These are phyloP conservation scores for Eolophus roseicapilla DNA, from an alignment of 2,113 vertebrate species.

Conservation along the genomic window DNA sequence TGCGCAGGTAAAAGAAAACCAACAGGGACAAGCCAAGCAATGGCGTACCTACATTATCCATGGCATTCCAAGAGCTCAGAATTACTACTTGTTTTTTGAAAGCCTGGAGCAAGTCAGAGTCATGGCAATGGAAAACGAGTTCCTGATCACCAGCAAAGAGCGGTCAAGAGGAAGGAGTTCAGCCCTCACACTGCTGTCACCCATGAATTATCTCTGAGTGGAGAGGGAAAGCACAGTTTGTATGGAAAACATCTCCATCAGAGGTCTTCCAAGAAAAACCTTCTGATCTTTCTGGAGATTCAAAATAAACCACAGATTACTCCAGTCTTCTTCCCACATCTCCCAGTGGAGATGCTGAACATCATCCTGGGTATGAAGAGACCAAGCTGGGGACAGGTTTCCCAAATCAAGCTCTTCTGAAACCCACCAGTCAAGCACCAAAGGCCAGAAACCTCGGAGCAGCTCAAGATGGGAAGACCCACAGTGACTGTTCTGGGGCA, in stretches of 20 bases:
- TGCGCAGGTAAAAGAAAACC: background rate
- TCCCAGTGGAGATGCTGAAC: background rate
- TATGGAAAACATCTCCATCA: background rate
- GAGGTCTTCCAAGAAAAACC: background rate
- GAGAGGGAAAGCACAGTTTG: background rate
- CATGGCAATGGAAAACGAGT: background rate
- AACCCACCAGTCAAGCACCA: background rate
- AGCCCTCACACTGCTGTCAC: background rate
- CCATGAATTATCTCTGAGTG: background rate
- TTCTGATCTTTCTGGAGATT: background rate
- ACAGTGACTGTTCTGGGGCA: background rate
- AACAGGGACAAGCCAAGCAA: background rate
- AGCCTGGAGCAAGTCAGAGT: background rate
- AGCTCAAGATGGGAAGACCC: background rate
- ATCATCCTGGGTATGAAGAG: background rate
- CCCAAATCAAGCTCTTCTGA: background rate
- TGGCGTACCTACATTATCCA: accelerated
- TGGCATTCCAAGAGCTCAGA: background rate
- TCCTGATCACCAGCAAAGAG: background rate
- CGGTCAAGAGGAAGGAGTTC: background rate
- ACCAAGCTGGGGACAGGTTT: accelerated
- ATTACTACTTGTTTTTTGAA: background rate
- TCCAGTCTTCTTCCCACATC: too few species aligned
- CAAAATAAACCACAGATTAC: background rate
- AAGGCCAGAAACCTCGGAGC: background rate